Conservation (phyloP, 1,140 invertebrate genomes). For the Phenacoccus solenopsis region DNA sequence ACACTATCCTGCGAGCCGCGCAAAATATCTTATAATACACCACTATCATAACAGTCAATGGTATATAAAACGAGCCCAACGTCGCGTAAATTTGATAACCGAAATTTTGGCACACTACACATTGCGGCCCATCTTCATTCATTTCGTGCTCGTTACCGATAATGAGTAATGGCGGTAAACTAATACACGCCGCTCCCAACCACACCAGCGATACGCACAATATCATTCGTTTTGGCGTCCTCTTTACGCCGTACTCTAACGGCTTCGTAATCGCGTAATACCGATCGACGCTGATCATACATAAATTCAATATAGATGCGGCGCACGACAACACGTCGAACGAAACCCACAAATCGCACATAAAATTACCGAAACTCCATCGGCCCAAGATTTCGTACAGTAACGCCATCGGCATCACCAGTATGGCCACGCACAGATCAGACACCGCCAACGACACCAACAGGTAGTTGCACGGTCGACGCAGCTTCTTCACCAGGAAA, state of each 20-base stretch:
- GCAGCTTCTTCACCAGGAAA: conserved; percentile 70
- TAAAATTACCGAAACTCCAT: conserved; percentile 69
- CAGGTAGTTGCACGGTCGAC: conserved; percentile 70
- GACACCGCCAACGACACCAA: conserved; percentile 83
- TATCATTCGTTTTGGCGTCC: conserved; percentile 70
- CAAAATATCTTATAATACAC: conserved; percentile 86
- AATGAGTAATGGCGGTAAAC: conserved; percentile 72
- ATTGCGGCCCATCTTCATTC: conserved; percentile 47
- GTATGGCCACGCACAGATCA: conserved; percentile 65
- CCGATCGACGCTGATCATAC: conserved; percentile 77
- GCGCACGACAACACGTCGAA: conserved; percentile 73
- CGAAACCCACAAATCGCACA: conserved; percentile 76
- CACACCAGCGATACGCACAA: conserved; percentile 77
- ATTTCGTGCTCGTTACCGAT: conserved; percentile 67
- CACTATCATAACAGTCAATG: conserved; percentile 75
- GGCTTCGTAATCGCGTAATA: conserved; percentile 87
- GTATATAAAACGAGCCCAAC: conserved; percentile 78
- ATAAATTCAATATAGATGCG: conserved; percentile 82
- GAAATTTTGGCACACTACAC: conserved; percentile 72
- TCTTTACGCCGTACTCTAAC: conserved; percentile 73
- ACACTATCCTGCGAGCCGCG: conserved; percentile 66
- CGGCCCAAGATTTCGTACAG: conserved; percentile 64
- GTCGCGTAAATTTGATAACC: conserved; percentile 77
- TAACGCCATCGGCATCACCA: conserved; percentile 77
- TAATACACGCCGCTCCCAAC: conserved; percentile 77